phyloP scores from a whole-genome alignment of 2,888 invertebrate species.

The Seladonia tumulorum region DNA sequence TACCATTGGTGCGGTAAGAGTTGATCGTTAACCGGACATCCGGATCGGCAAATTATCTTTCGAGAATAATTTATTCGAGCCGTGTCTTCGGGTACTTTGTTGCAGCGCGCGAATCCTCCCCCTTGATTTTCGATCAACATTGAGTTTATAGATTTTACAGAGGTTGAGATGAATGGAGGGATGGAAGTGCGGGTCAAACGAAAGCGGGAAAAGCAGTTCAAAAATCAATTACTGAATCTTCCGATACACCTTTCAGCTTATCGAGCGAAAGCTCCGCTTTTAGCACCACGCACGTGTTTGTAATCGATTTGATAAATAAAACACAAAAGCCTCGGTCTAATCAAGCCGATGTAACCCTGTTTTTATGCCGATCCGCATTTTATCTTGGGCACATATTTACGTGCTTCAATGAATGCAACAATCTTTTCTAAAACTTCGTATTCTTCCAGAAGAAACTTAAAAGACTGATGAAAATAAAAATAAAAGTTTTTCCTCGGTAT shows the following conservation, averaged over 20 bases:
- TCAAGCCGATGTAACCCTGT: slow-evolving; percentile 11
- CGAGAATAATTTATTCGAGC: background rate
- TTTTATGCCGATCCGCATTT: slow-evolving; percentile 2
- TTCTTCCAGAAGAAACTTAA: too few relatives aligned
- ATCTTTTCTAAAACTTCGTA: background rate
- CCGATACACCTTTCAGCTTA: background rate
- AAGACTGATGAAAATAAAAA: too few relatives aligned
- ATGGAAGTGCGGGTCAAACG: background rate
- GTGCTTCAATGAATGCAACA: background rate
- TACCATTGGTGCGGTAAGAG: background rate
- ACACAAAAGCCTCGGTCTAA: slow-evolving; percentile 5
- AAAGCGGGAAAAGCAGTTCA: background rate
- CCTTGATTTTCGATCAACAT: background rate
- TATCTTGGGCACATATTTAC: background rate
- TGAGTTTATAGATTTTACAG: background rate
- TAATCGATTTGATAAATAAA: slow-evolving; percentile 35
- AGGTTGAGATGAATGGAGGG: background rate
- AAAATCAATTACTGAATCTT: background rate
- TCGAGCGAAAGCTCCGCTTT: background rate
- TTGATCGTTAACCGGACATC: background rate
- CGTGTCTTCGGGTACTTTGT: background rate
- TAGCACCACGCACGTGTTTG: background rate
- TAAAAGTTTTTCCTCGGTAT: too few relatives aligned
- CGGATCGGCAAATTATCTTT: background rate
- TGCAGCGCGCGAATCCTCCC: background rate